Conservation (phyloP, 2,113 vertebrate species). For the Mystacornis crossleyi region DNA sequence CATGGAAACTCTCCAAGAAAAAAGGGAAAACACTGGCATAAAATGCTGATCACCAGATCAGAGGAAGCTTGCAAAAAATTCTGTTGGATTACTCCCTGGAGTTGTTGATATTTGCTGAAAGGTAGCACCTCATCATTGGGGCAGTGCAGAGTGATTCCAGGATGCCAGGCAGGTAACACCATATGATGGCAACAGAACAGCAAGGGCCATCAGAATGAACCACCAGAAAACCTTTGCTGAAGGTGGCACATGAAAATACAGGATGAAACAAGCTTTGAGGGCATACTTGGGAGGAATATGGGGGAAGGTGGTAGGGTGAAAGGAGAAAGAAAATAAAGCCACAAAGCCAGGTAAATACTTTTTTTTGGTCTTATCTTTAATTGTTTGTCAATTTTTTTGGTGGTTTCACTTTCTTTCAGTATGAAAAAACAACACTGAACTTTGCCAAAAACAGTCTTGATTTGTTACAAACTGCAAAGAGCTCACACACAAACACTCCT, state of each 20-base stretch:
- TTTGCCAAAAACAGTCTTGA: neutral
- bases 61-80: neutral
- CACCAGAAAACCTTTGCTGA: neutral
- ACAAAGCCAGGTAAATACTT: neutral
- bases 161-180: neutral
- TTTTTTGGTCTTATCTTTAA: neutral
- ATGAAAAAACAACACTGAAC: neutral
- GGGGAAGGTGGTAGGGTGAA: neutral
- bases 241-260: neutral
- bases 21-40: neutral
- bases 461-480: neutral
- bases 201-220: rapidly evolving
- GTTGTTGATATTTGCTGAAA: neutral
- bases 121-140: neutral
- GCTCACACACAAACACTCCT: neutral
- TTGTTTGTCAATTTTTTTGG: neutral
- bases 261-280: neutral
- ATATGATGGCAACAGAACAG: neutral
- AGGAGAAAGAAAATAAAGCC: neutral
- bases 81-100: neutral
- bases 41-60: neutral
- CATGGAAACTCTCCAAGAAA: neutral
- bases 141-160: rapidly evolving
- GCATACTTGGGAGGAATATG: neutral
- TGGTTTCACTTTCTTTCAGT: neutral